Evolutionary conservation across 2,888 invertebrate genomes (phyloP), one percentile per base, ranked within the genome.

Genomic region (Drosophila lutescens): DNA sequence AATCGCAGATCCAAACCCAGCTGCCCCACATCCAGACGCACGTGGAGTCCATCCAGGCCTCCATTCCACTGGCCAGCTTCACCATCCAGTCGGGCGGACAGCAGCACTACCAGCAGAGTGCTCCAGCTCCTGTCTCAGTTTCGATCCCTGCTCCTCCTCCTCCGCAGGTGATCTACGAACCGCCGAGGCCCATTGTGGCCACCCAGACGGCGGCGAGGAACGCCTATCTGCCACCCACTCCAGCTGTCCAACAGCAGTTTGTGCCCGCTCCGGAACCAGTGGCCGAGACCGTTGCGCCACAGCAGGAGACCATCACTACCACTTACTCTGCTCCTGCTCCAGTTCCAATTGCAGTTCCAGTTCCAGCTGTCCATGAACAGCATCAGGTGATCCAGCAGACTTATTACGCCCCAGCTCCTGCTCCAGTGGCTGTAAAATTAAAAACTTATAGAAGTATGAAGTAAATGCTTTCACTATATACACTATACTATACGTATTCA

Each of bases 31-130:
- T 62, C 10, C 60, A 71, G 8, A 9, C 38, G 8, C 72, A 71
- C 6, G 66, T 90, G 20, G 86, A 89, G 58, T 89, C 90, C 9
- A 88, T 90, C 15, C 69, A 40, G 10, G 77, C 86, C 15, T 86
- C 91, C 0, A 69, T 90, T 5, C 74, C 85, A 0, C 23, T 90
- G 38, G 90, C 80, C 47, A 90, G 86, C 69, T 90, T 88, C 50
- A 70, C 84, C 9, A 50, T 90, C 26, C 78, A 77, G 7, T 61
- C 71, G 6, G 67, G 47, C 6, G 66, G 60, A 7, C 75, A 79
- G 20, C 53, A 57, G 50, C 36, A 53, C 1, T 53, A 53, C 13
- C 50, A 57, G 36, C 30, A 30, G 30, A 38, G 23, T 32, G 56
- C 32, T 20, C n/a, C 44, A 0, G 17, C 17, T 7, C 30, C 43